Base-by-base conservation (phyloP, 2,113 vertebrate species). In the Phylloscopus whistleri region DNA sequence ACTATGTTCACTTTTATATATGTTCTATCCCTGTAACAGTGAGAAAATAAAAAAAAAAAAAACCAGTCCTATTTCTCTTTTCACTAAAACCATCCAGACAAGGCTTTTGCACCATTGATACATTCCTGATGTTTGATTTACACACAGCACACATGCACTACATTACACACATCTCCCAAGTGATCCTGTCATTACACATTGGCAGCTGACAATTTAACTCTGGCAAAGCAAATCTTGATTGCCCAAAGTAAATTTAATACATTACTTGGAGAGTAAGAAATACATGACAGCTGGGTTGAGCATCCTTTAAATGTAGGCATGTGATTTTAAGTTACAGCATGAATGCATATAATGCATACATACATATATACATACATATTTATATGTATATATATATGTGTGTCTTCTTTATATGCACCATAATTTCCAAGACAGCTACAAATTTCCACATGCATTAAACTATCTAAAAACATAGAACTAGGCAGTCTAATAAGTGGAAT, bases 401-500 rank as follows among this genome's bases (percentile, higher is more conserved):
- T 88, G 96, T 97, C 97, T 97, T 97, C 96, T 96, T 96, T 97
- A 98, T 95, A 97, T 96, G 97, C 97, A 98, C 78, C 93, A 52
- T 91, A 96, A 96, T 97, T 98, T 96, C 89, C 97, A 98, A 98
- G 96, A 98, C 96, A 97, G 95, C 96, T 97, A 98, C 96, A 95
- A 87, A 97, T 96, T 97, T 97, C 96, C 92, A 98, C 98, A 98
- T 98, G 98, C 98, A 98, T 94, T 97, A 94, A 97, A 95, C 97
- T 98, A 98, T 95, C 98, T 98, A 98, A 97, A 99, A 98, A 98
- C 98, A 98, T 98, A 99, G 98, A 99, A 98, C 98, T 98, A 98
- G 98, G 95, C 97, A 98, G 98, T 98, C 98, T 98, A 97, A 66
- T 93, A 94, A 97, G 98, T 97, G 98, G 96, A 98, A 98, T 98